These are phyloP conservation scores for Grantiella picta DNA, from an alignment of 2,113 vertebrate species.

Conservation along the genomic window DNA sequence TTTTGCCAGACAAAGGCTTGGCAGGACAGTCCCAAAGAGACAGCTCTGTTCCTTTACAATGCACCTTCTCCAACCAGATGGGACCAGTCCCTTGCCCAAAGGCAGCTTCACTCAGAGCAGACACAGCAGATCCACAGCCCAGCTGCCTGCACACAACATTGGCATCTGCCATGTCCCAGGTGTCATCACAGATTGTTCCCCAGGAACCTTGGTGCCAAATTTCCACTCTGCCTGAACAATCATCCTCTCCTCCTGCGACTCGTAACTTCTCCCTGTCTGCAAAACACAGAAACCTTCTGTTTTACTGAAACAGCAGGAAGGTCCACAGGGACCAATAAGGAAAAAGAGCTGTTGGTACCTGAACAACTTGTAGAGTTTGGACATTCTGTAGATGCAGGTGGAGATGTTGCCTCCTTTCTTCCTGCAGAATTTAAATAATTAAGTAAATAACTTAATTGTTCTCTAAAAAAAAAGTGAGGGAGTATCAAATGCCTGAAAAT, in stretches of 20 bases:
- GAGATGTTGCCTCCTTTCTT: background rate
- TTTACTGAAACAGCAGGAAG: background rate
- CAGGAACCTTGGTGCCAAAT: constrained; percentile 54
- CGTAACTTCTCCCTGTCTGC: constrained; percentile 51
- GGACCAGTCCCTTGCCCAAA: constrained; percentile 52
- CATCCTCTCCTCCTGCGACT: constrained; percentile 22
- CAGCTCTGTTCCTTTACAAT: constrained; percentile 59
- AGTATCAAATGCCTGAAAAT: background rate
- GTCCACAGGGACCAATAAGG: background rate
- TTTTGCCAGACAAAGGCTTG: background rate
- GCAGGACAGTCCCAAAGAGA: constrained; percentile 63
- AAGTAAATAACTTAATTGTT: background rate
- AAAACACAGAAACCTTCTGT: constrained; percentile 11
- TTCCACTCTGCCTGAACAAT: constrained; percentile 57
- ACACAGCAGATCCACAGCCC: constrained; percentile 40
- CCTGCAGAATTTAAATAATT: constrained; percentile 23
- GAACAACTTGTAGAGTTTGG: constrained; percentile 55
- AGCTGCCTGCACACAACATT: constrained; percentile 45
- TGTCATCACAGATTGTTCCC: constrained; percentile 56
- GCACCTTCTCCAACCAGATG: constrained; percentile 69
- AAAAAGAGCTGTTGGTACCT: background rate
- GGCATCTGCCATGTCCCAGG: constrained; percentile 35
- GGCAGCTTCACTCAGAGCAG: constrained; percentile 43
- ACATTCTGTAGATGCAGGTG: background rate
- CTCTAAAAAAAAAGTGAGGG: background rate